Percentiles rank a stretch among this genome's conserved stretches.
phyloP scores from a whole-genome alignment of 2,797 vertebrate genomes.

The Microctenopoma steveboyesi region DNA sequence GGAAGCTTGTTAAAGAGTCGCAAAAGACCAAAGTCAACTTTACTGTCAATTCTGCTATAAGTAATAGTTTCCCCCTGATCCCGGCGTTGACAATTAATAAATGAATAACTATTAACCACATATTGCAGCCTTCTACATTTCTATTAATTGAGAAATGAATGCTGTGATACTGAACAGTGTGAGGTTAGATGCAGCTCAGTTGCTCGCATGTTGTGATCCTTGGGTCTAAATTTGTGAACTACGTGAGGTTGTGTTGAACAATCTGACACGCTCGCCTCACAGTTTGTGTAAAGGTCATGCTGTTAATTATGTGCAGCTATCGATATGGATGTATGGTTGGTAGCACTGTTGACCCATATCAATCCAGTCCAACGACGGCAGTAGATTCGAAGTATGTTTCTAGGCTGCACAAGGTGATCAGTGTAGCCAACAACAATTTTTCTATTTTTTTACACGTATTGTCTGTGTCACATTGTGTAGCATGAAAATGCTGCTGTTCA shows the following conservation, averaged over 20 bases:
- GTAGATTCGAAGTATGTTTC: constrained; percentile 48
- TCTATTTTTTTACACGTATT: constrained; percentile 32
- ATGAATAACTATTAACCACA: too few species aligned
- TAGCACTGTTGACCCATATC: constrained; percentile 29
- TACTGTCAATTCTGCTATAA: too few species aligned
- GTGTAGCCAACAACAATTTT: constrained; percentile 24
- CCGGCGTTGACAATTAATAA: too few species aligned
- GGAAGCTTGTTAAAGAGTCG: constrained; percentile 24
- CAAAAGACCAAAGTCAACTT: not conserved
- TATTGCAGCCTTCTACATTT: constrained; percentile 17
- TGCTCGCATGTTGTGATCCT: constrained; percentile 51
- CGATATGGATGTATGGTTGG: constrained; percentile 59
- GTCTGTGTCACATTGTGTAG: constrained; percentile 32
- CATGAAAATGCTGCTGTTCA: constrained; percentile 19
- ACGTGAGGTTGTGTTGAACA: constrained; percentile 72
- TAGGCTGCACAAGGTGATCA: constrained; percentile 48
- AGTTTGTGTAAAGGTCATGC: constrained; percentile 48
- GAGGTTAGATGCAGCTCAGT: constrained; percentile 28
- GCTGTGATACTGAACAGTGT: constrained; percentile 41
- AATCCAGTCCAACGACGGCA: constrained; percentile 29
- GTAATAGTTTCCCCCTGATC: too few species aligned
- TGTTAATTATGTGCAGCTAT: constrained; percentile 66
- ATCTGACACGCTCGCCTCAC: constrained; percentile 33
- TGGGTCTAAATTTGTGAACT: constrained; percentile 65
- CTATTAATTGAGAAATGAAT: constrained; percentile 53